phyloP scores from a whole-genome alignment of 1,140 invertebrate genomes.

The Brachionus rubens region DNA sequence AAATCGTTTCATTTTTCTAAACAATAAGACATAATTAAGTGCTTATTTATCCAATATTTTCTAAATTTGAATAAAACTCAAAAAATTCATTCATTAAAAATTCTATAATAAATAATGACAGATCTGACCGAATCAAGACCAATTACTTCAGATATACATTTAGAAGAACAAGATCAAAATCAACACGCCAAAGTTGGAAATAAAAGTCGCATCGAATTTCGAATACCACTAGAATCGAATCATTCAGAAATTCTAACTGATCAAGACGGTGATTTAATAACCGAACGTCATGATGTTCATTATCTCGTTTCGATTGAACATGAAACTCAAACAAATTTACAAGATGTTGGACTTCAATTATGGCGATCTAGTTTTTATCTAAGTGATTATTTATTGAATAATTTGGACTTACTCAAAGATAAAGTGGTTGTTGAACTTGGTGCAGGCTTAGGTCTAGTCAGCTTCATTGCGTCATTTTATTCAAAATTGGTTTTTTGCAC shows the following conservation, averaged over 20 bases:
- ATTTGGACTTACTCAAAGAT: neutral
- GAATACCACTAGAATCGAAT: neutral
- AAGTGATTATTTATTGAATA: slow-evolving; percentile 12
- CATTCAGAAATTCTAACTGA: neutral
- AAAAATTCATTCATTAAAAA: too few species aligned
- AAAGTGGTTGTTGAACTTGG: slow-evolving; percentile 14
- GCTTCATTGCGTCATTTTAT: slow-evolving; percentile 3
- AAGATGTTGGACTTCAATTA: slow-evolving; percentile 8
- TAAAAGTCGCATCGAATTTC: slow-evolving; percentile 27
- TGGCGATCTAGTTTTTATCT: slow-evolving; percentile 32
- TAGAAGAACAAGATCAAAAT: neutral
- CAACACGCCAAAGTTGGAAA: neutral
- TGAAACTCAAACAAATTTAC: slow-evolving; percentile 23
- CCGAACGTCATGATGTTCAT: neutral
- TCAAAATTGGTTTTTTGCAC: neutral
- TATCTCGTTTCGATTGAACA: neutral
- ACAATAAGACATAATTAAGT: too few species aligned
- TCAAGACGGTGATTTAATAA: slow-evolving; percentile 2
- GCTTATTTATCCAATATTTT: too few species aligned
- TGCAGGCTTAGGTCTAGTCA: neutral
- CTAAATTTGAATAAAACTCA: too few species aligned
- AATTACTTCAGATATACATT: slow-evolving; percentile 16
- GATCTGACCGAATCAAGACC: too few species aligned
- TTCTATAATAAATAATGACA: too few species aligned
- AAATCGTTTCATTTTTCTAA: too few species aligned